Percentiles rank a stretch among this genome's conserved stretches.
Conservation (phyloP, 2,888 invertebrate genomes). For the Lottia gigantea region DNA sequence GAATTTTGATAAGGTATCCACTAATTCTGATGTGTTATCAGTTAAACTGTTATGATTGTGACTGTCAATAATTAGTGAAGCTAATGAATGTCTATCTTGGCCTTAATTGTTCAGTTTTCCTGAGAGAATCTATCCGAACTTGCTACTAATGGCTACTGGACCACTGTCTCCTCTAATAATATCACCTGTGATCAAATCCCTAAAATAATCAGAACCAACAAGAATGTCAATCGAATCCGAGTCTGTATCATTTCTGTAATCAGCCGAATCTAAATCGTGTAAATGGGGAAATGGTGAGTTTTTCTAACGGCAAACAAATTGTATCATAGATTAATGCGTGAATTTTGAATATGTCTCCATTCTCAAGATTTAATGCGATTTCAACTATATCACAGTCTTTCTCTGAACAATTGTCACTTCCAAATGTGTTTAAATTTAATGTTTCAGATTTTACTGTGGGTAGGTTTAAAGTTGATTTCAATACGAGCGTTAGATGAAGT, state of each 20-base stretch:
- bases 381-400: neutral
- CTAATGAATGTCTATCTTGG: neutral
- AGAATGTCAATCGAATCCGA: neutral
- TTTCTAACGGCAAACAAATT: neutral
- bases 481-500: constrained; percentile 1
- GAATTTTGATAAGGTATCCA: neutral
- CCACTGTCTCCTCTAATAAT: neutral
- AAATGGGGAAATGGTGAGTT: neutral
- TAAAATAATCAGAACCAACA: neutral
- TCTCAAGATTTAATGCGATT: neutral
- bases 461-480: neutral
- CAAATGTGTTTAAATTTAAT: constrained; percentile 13
- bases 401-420: constrained; percentile 5
- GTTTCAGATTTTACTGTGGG: neutral
- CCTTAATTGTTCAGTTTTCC: neutral
- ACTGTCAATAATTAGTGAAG: neutral
- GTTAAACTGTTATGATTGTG: neutral
- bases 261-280: neutral
- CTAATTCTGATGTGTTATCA: neutral
- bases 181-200: neutral
- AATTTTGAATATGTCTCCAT: neutral
- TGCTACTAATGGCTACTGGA: neutral
- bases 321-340: neutral
- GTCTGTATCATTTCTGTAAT: neutral
- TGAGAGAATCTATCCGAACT: neutral